phyloP scores from a whole-genome alignment of 2,888 invertebrate species.

The Eretmocerus hayati region DNA sequence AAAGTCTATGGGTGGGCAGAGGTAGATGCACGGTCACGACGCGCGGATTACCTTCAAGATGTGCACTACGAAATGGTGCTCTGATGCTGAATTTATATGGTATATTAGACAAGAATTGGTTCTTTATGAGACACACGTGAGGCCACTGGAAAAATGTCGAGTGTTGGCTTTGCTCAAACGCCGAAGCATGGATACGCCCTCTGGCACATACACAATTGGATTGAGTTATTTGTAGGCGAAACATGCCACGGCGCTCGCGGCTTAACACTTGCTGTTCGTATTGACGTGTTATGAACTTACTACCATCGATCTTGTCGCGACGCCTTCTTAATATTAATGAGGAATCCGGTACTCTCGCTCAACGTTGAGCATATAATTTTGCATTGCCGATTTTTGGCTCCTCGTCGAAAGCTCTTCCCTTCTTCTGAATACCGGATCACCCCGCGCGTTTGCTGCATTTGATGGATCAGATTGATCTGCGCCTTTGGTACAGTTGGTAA shows the following conservation, averaged over 20 bases:
- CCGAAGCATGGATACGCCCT: slow-evolving; percentile 11
- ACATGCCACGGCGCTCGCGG: background rate
- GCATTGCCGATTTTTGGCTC: background rate
- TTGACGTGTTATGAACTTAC: slow-evolving; percentile 8
- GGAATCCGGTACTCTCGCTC: background rate
- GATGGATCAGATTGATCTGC: too few relatives aligned
- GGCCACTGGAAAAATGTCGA: slow-evolving; percentile 30
- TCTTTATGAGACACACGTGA: slow-evolving; percentile 45
- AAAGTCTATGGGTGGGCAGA: background rate
- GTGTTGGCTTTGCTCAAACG: slow-evolving; percentile 1
- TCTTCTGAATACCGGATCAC: too few relatives aligned
- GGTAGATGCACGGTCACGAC: slow-evolving; percentile 12
- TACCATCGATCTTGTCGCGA: background rate
- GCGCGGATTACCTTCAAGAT: slow-evolving; percentile 30
- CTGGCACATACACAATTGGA: slow-evolving; percentile 6
- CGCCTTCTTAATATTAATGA: slow-evolving; percentile 28
- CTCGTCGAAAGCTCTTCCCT: too few relatives aligned
- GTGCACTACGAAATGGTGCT: slow-evolving; percentile 32
- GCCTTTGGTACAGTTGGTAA: too few relatives aligned
- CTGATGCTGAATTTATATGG: slow-evolving; percentile 47
- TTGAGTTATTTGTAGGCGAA: slow-evolving; percentile 11
- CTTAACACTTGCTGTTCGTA: slow-evolving; percentile 12
- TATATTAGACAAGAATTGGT: slow-evolving; percentile 46
- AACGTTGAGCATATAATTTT: background rate
- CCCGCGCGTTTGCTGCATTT: too few relatives aligned